Evolutionary conservation across 2,113 vertebrate species (phyloP).

Genomic region (Tamias sibiricus): DNA sequence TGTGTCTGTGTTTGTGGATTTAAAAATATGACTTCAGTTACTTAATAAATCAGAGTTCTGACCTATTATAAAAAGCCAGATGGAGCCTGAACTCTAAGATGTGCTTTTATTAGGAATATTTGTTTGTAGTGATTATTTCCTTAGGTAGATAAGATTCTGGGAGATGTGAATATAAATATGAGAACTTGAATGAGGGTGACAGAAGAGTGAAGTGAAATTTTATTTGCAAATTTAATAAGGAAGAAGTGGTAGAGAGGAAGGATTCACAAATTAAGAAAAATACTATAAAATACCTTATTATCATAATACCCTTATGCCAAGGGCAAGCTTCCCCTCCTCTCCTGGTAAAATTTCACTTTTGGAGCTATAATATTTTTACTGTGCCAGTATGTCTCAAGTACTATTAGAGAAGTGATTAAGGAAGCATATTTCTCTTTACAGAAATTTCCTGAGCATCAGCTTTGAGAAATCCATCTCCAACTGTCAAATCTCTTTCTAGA

Average conservation of each 20-base stretch:
- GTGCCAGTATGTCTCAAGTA: neutral
- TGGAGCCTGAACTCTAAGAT: neutral
- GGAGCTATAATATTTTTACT: conserved; percentile 17
- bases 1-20: neutral
- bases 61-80: neutral
- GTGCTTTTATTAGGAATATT: neutral
- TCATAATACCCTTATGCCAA: neutral
- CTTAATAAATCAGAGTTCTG: neutral
- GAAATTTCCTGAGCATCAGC: conserved; percentile 58
- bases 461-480: conserved; percentile 56
- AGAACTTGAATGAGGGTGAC: neutral
- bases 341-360: conserved; percentile 9
- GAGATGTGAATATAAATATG: neutral
- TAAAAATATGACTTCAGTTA: neutral
- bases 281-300: neutral
- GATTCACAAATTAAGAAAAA: neutral
- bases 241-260: neutral
- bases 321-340: neutral
- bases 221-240: conserved; percentile 26
- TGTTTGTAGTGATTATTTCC: conserved; percentile 20
- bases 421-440: conserved; percentile 48
- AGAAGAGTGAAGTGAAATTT: neutral
- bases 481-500: conserved; percentile 57
- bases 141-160: neutral
- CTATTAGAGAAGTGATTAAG: conserved; percentile 58